Evolutionary conservation across 30 jellyfish, hydroid and myxozoan species (phyloP), one percentile per base, ranked within the genome.

Genomic region (Morbakka virulenta): DNA sequence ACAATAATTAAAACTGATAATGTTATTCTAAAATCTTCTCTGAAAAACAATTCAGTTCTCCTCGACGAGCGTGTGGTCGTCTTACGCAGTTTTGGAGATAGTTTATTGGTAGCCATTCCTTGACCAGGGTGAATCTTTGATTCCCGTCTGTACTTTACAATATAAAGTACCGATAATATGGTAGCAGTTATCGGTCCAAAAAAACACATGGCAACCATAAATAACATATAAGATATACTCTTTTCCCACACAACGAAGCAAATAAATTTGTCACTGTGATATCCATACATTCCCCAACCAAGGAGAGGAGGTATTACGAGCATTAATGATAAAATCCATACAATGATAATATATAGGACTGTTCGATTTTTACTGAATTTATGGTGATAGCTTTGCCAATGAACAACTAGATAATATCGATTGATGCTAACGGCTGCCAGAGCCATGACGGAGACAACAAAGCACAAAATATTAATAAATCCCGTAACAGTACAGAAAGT

Each of bases 101-200:
- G 13, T 17, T 41, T 41, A 41, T 41, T 41, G 9, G 57, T 41
- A n/a, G n/a, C n/a, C 9, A 6, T 17, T 17, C 13, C 17, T 41
- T 6, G 9, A 6, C 13, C 57, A 6, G 9, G 9, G 17, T 17
- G 57, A 6, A 41, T 6, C 57, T 41, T 41, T n/a, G n/a, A n/a
- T n/a, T n/a, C n/a, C 57, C 57, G 57, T 41, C 17, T 41, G 57
- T 41, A 17, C 17, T 41, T 9, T 41, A 41, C 17, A 41, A 81
- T 81, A 36, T 62, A 57, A 33, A 64, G 57, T 64, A 84, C 27
- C 14, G 95, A 17, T 1, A 75, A 34, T 4, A 73, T 51, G 22
- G 95, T 84, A 4, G 95, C 89, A 1, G 86, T 31, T 0, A 84
- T 84, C 12, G 95, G 95, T 28, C 95, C 95, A 52, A 82, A 65